Evolutionary conservation across 2,888 invertebrate genomes (phyloP), one percentile per base, ranked within the genome.

Genomic region (Drymonia ruficornis): DNA sequence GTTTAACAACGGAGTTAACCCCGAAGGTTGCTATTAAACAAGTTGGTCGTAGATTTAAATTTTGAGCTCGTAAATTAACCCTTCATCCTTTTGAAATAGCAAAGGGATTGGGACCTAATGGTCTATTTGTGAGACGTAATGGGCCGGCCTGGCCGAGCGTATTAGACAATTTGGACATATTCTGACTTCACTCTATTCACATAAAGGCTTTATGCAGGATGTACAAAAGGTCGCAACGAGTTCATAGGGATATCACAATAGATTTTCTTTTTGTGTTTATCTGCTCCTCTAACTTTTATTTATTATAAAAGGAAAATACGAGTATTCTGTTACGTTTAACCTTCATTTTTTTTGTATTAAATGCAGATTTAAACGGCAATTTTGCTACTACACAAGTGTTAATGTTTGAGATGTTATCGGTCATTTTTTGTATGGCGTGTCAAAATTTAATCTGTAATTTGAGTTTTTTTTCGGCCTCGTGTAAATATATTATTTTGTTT

Each of bases 31-130:
- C 84, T 82, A 86, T 90, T 87, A 88, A 86, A 87, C 87, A 89
- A 90, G 86, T 89, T 87, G 84, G 82, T 81, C 86, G 87, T 91
- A 91, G 89, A 91, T 91, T 91, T 91, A 92, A 90, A 90, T 92
- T 91, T 91, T 89, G 86, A 89, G 90, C 89, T 89, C 89, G 82
- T 91, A 92, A 91, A 91, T 90, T 92, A 90, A 91, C 90, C 91
- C 91, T 87, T 87, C 91, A 88, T 89, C 91, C 91, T 91, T 91
- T 89, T 87, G 89, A 88, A 91, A 91, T 89, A 88, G 91, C 89
- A 83, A 89, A 90, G 89, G 90, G 91, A 89, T 89, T 87, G 89
- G 87, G 88, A 85, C 86, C 84, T 89, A 92, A 92, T 89, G 90
- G 91, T 87, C 91, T 92, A 91, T 92, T 91, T 92, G 91, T 86